Evolutionary conservation across 2,113 vertebrate genomes (phyloP).

Genomic region (Egretta garzetta): DNA sequence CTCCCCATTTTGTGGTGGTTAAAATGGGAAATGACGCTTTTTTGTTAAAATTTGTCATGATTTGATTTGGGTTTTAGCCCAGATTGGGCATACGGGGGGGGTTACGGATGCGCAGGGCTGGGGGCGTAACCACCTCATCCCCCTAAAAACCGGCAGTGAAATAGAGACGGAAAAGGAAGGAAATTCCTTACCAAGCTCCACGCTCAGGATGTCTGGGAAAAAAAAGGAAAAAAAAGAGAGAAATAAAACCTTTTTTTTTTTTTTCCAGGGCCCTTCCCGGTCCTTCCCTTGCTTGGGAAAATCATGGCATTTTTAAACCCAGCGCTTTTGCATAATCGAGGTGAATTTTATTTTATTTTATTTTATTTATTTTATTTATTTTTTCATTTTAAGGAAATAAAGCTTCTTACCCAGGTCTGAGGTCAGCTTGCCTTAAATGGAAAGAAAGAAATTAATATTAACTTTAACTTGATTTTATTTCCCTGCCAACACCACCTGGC

Average conservation of each 20-base stretch:
- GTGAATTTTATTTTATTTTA: too few relatives aligned
- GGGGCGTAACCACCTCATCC: too few relatives aligned
- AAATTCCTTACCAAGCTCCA: background rate
- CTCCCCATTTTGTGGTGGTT: too few relatives aligned
- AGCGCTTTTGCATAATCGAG: too few relatives aligned
- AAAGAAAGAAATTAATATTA: background rate
- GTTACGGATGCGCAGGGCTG: fast-evolving
- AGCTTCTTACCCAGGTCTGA: background rate
- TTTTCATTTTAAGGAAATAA: background rate
- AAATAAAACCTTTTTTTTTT: background rate
- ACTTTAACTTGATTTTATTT: background rate
- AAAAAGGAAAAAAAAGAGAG: background rate
- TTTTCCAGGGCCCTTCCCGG: too few relatives aligned
- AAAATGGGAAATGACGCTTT: too few relatives aligned
- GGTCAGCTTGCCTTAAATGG: background rate
- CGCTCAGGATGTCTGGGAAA: background rate
- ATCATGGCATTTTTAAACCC: too few relatives aligned
- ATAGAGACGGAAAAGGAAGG: background rate
- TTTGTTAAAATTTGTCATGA: too few relatives aligned
- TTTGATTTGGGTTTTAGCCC: background rate
- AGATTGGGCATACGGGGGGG: fast-evolving
- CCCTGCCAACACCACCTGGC: too few relatives aligned
- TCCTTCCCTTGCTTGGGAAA: too few relatives aligned
- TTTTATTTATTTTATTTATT: too few relatives aligned
- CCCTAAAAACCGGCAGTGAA: background rate